Conservation (phyloP, 1,140 invertebrate genomes). For the Caerostris extrusa region DNA sequence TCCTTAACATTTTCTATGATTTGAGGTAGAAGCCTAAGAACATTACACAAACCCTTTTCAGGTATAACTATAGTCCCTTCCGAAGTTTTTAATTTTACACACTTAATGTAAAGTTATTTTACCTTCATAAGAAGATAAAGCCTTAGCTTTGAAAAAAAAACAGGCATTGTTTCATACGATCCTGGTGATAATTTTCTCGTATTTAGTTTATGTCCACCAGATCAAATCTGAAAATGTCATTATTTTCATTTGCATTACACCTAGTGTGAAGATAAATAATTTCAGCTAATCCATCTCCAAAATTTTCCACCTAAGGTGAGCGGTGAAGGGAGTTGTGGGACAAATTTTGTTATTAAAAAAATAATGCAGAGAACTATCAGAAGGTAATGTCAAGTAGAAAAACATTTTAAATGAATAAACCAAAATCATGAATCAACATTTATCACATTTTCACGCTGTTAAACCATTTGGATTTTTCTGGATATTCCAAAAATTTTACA, state of each 20-base stretch:
- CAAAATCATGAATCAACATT: background rate
- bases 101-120: background rate
- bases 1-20: background rate
- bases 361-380: background rate
- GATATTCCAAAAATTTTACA: conserved; percentile 22
- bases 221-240: background rate
- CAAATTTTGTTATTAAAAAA: conserved; percentile 20
- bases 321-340: background rate
- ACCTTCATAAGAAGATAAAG: background rate
- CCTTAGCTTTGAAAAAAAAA: background rate
- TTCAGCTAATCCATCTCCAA: conserved; percentile 10
- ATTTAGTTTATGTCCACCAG: background rate
- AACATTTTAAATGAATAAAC: background rate
- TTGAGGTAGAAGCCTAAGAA: background rate
- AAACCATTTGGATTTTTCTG: conserved; percentile 46
- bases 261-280: conserved; percentile 37
- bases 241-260: conserved; percentile 37
- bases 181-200: background rate
- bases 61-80: background rate
- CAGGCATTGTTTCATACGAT: background rate
- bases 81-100: conserved; percentile 13
- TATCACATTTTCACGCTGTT: background rate
- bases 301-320: background rate
- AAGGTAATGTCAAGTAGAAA: conserved; percentile 34
- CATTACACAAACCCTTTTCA: background rate